Evolutionary conservation across 1,140 invertebrate genomes (phyloP), one percentile per base, ranked within the genome.

Genomic region (Spodoptera litura): DNA sequence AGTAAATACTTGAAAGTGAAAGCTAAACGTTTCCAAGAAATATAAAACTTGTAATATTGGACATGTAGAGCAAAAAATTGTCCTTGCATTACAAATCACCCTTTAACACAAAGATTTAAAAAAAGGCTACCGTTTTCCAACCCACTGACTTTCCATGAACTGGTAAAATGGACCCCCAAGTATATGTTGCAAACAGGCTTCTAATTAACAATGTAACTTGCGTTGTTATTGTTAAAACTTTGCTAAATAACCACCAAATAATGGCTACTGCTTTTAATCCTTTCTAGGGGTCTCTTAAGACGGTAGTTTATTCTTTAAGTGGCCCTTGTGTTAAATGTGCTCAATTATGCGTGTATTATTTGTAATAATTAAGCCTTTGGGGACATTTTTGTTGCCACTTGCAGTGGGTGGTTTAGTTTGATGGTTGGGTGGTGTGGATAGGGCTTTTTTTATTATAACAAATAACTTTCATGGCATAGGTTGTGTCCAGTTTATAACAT

Each of bases 241-340:
- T n/a, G 25, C 77, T 86, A 86, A 86, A 84, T 76, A 81, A 68
- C 53, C 44, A n/a, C n/a, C 38, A 72, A 52, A 80, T 77, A 85
- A 84, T 81, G 70, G 85, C 85, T 81, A 83, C 66, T 49, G 13
- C 4, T 2, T 82, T n/a, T 85, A 87, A 87, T 87, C 85, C 84
- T 49, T 27, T 27, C 25, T 59, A 51, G 31, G 31, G 71, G 35
- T 59, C 13, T 10, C 20, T 61, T 73, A 61, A 73, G 53, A 56
- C 56, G 55, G 9, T 58, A 15, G 31, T 44, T 59, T 12, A 52
- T 52, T 12, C 59, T 73, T 73, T 20, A 73, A 73, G 71, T 49
- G 31, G 44, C 59, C 13, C 13, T 73, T 8, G 38, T 20, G 27
- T 11, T 61, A 73, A 78, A 78, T 78, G 68, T 64, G 70, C 68